These are phyloP conservation scores for Cyclina sinensis DNA, from an alignment of 1,140 invertebrate species.

Conservation along the genomic window DNA sequence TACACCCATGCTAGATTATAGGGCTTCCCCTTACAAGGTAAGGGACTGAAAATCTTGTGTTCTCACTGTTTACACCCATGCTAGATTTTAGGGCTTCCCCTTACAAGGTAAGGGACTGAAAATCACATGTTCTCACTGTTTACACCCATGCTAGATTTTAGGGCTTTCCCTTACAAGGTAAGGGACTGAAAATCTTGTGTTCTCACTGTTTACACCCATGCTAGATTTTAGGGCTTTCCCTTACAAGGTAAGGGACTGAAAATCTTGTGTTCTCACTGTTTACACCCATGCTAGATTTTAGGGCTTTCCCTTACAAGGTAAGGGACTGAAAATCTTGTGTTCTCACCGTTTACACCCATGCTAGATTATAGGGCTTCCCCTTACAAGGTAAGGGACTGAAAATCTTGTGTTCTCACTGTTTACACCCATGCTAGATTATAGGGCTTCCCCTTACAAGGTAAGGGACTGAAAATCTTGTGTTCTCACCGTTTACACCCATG, in stretches of 20 bases:
- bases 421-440: slow-evolving; percentile 95
- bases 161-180: slow-evolving; percentile 91
- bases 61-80: slow-evolving; percentile 91
- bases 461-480: slow-evolving; percentile 92
- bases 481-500: slow-evolving; percentile 95
- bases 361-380: slow-evolving; percentile 92
- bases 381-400: slow-evolving; percentile 91
- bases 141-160: slow-evolving; percentile 95
- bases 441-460: slow-evolving; percentile 91
- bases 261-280: background rate
- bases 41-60: too few species aligned
- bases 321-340: slow-evolving; percentile 92
- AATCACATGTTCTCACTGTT: slow-evolving; percentile 93
- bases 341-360: slow-evolving; percentile 95
- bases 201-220: slow-evolving; percentile 95
- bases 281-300: background rate
- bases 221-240: slow-evolving; percentile 92
- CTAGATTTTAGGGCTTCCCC: slow-evolving; percentile 92
- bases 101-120: slow-evolving; percentile 90
- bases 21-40: too few species aligned
- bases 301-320: slow-evolving; percentile 73
- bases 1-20: too few species aligned
- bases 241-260: slow-evolving; percentile 88
- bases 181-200: slow-evolving; percentile 92
- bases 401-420: slow-evolving; percentile 93